phyloP scores from a whole-genome alignment of 2,888 invertebrate genomes.

The Marronus borbonicus region DNA sequence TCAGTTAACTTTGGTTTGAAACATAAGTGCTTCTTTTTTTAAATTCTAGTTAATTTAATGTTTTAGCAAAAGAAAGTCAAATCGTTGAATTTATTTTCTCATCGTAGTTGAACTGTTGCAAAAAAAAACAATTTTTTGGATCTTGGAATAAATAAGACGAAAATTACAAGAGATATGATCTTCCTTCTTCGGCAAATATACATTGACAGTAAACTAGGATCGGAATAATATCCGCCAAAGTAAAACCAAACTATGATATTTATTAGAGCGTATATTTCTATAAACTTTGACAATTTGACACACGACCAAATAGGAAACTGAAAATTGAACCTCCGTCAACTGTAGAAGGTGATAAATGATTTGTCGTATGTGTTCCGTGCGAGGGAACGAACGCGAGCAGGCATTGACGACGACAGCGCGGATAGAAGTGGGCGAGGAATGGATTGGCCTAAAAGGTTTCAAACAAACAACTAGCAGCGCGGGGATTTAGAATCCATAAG shows the following conservation, averaged over 20 bases:
- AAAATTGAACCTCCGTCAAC: constrained; percentile 49
- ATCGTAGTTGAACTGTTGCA: neutral
- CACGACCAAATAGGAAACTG: constrained; percentile 50
- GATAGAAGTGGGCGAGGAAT: constrained; percentile 11
- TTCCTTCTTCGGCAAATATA: neutral
- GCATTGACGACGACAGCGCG: constrained; percentile 18
- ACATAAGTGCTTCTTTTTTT: too few relatives aligned
- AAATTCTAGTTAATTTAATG: too few relatives aligned
- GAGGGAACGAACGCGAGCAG: constrained; percentile 23
- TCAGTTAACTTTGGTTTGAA: too few relatives aligned
- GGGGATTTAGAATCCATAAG: constrained; percentile 47
- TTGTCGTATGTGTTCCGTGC: constrained; percentile 40
- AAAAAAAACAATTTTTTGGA: neutral
- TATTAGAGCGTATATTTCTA: constrained; percentile 52
- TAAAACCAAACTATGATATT: constrained; percentile 49
- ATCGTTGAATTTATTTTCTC: too few relatives aligned
- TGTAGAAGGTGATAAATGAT: constrained; percentile 48
- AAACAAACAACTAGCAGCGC: constrained; percentile 44
- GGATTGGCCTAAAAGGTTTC: constrained; percentile 30
- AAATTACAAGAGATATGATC: too few relatives aligned
- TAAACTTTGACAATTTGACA: constrained; percentile 52
- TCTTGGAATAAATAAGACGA: neutral
- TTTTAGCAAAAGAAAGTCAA: too few relatives aligned
- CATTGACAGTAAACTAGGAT: neutral
- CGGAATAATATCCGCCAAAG: constrained; percentile 13